phyloP scores from a whole-genome alignment of 1,140 invertebrate species.

The Pseudomyrmex concolor region DNA sequence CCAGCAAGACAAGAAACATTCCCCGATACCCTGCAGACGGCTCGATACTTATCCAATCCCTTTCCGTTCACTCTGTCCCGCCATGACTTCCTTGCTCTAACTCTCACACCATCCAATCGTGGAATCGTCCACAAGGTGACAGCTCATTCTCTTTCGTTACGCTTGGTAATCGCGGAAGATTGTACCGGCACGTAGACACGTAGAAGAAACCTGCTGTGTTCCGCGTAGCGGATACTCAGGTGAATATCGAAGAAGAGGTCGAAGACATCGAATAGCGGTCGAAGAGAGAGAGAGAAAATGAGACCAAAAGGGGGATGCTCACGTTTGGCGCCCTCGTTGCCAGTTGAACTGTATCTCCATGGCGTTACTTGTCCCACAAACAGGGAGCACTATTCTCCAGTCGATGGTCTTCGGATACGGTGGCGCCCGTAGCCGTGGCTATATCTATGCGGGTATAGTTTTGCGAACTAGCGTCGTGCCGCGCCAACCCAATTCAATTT shows the following conservation, averaged over 20 bases:
- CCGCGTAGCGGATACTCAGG: slow-evolving; percentile 43
- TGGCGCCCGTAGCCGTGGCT: slow-evolving; percentile 63
- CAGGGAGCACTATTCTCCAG: slow-evolving; percentile 81
- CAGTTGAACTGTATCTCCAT: slow-evolving; percentile 82
- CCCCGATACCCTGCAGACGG: slow-evolving; percentile 67
- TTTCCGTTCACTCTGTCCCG: slow-evolving; percentile 23
- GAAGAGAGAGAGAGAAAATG: background rate
- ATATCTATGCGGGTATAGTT: slow-evolving; percentile 81
- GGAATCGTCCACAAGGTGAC: slow-evolving; percentile 15
- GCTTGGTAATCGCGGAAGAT: background rate
- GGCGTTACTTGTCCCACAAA: slow-evolving; percentile 82
- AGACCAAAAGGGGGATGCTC: slow-evolving; percentile 14
- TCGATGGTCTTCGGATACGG: slow-evolving; percentile 84
- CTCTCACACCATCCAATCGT: slow-evolving; percentile 32
- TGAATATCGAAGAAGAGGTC: slow-evolving; percentile 56
- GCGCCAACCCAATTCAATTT: slow-evolving; percentile 85
- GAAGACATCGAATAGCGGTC: slow-evolving; percentile 65
- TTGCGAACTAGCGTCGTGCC: slow-evolving; percentile 80
- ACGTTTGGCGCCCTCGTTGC: slow-evolving; percentile 76
- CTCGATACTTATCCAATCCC: slow-evolving; percentile 53
- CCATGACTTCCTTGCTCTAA: slow-evolving; percentile 45
- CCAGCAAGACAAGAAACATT: slow-evolving; percentile 79
- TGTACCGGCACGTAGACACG: background rate
- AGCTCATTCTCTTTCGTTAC: slow-evolving; percentile 29
- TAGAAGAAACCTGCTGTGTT: slow-evolving; percentile 29